Evolutionary conservation across 2,797 vertebrate genomes (phyloP).

Genomic region (Neopelma chrysocephalum): DNA sequence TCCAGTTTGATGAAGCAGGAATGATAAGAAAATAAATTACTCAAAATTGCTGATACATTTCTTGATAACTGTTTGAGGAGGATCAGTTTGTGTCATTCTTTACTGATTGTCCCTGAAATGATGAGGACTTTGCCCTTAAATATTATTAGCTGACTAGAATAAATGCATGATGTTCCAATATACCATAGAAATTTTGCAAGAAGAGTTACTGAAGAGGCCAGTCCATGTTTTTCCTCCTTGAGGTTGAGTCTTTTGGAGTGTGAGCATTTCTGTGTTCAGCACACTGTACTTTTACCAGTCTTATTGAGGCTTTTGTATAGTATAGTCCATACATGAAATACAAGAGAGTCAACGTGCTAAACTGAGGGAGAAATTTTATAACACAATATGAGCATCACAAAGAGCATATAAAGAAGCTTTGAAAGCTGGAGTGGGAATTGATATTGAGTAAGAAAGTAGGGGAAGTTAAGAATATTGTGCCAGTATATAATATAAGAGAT

Average conservation of each 20-base stretch:
- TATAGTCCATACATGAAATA: neutral
- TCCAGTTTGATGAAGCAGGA: neutral
- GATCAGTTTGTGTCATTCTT: neutral
- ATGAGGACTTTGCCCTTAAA: neutral
- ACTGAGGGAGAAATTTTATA: neutral
- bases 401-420: neutral
- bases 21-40: neutral
- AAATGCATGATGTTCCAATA: neutral
- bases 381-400: neutral
- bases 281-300: fast-evolving
- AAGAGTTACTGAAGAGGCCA: neutral
- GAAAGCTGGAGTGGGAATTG: neutral
- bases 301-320: neutral
- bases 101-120: neutral
- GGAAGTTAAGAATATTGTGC: neutral
- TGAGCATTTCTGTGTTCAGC: neutral
- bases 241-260: neutral
- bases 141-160: neutral
- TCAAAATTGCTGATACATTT: neutral
- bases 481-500: neutral
- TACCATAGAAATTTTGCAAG: neutral
- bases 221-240: neutral
- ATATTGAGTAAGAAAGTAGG: neutral
- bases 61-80: neutral
- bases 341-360: neutral